These are phyloP conservation scores for Eristalis tenax DNA, from an alignment of 2,888 invertebrate species.

Conservation along the genomic window DNA sequence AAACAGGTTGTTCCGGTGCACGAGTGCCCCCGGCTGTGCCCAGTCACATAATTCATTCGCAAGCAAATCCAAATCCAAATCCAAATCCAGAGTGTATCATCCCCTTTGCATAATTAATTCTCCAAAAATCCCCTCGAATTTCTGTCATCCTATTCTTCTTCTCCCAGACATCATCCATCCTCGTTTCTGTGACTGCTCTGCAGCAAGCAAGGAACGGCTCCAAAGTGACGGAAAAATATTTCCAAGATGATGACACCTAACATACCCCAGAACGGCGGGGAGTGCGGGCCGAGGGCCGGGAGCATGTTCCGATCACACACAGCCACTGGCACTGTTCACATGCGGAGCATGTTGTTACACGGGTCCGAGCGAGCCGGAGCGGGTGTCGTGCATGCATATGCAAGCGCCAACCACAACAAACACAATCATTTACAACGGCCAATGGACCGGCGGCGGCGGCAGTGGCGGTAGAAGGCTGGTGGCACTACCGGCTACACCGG, in stretches of 20 bases:
- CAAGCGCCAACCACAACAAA: conserved; percentile 52
- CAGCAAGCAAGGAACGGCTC: background rate
- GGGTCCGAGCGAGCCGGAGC: conserved; percentile 20
- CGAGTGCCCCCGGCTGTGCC: conserved; percentile 1
- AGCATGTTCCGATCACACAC: conserved; percentile 44
- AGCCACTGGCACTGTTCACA: conserved; percentile 55
- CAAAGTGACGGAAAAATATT: conserved; percentile 45
- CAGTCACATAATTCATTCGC: conserved; percentile 53
- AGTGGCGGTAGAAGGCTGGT: background rate
- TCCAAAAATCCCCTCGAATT: conserved; percentile 36
- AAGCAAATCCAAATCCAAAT: conserved; percentile 27
- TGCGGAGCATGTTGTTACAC: conserved; percentile 63
- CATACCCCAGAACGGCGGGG: conserved; percentile 28
- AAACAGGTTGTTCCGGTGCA: conserved; percentile 33
- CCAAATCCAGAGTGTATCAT: conserved; percentile 46
- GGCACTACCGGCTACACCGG: background rate
- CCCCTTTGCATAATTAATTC: conserved; percentile 68
- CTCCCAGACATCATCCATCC: conserved; percentile 28
- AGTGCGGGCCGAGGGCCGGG: conserved; percentile 25
- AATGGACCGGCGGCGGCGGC: conserved; percentile 12
- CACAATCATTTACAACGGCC: conserved; percentile 50
- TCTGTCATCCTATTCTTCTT: conserved; percentile 22
- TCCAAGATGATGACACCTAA: conserved; percentile 71
- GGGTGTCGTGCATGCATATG: conserved; percentile 53
- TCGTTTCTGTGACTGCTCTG: background rate